A percentile compares a stretch with the other conserved stretches of the same genome.
These are phyloP conservation scores for Spongilla lacustris DNA, from an alignment of 37 sponge, comb jelly and placozoan genomes.

Conservation along the genomic window DNA sequence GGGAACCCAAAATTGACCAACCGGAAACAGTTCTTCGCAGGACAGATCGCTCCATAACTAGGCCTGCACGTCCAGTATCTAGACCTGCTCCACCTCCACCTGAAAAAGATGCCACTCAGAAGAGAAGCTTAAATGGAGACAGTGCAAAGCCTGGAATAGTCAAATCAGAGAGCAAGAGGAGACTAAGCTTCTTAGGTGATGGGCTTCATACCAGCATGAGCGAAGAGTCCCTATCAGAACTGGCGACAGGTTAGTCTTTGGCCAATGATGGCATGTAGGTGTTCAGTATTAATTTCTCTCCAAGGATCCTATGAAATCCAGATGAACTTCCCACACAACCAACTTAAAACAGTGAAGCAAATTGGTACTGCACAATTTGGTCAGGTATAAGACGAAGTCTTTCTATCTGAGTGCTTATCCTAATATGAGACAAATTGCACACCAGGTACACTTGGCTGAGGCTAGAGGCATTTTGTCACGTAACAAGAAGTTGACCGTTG, in stretches of 20 bases:
- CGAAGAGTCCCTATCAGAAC: not conserved
- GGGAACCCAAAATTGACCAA: not conserved
- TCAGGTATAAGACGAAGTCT: not conserved
- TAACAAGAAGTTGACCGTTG: not conserved
- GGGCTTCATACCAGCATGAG: not conserved
- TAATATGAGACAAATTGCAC: not conserved
- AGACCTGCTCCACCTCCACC: not conserved
- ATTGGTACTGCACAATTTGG: slow-evolving; percentile 63
- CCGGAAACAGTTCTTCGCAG: not conserved
- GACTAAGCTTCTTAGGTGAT: not conserved
- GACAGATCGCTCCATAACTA: not conserved
- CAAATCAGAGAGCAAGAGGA: not conserved
- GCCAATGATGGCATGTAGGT: no score
- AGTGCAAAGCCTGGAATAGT: not conserved
- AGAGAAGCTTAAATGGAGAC: not conserved
- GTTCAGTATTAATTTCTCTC: not conserved
- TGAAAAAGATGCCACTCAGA: not conserved
- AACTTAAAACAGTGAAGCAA: slow-evolving; percentile 48
- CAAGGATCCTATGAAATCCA: slow-evolving; percentile 36
- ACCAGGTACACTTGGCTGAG: not conserved
- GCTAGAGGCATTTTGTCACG: not conserved
- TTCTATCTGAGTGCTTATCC: not conserved
- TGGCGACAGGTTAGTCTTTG: not conserved
- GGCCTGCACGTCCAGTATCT: not conserved
- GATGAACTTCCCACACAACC: slow-evolving; percentile 54